Conservation (phyloP, 2,888 invertebrate genomes). For the Oxytorus armatus region DNA sequence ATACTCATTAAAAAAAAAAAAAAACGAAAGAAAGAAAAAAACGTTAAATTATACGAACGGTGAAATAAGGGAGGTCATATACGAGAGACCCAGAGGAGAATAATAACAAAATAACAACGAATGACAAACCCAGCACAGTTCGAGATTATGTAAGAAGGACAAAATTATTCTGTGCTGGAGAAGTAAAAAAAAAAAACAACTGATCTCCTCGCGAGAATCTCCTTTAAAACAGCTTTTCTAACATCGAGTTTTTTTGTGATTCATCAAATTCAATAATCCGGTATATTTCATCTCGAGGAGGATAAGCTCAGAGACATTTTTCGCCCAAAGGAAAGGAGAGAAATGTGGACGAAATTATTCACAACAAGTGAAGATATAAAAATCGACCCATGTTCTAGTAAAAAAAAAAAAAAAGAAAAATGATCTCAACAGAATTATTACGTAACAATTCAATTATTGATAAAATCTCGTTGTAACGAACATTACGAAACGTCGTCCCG, state of each 20-base stretch:
- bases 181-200: background rate
- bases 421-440: too few species aligned
- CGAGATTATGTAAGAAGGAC: background rate
- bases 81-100: background rate
- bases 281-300: too few species aligned
- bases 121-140: background rate
- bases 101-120: background rate
- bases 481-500: background rate
- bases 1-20: constrained; percentile 46
- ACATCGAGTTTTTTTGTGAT: too few species aligned
- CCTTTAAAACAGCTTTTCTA: too few species aligned
- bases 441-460: too few species aligned
- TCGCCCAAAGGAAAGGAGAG: too few species aligned
- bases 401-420: background rate
- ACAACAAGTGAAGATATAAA: too few species aligned
- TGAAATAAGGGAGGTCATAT: constrained; percentile 27
- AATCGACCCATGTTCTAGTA: too few species aligned
- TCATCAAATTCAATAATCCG: too few species aligned
- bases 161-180: background rate
- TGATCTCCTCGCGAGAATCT: too few species aligned
- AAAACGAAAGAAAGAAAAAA: constrained; percentile 31
- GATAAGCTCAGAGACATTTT: too few species aligned
- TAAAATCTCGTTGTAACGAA: background rate
- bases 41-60: constrained; percentile 29
- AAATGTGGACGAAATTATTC: too few species aligned